Conservation (phyloP, 2,888 invertebrate genomes). For the Tiphia femorata region DNA sequence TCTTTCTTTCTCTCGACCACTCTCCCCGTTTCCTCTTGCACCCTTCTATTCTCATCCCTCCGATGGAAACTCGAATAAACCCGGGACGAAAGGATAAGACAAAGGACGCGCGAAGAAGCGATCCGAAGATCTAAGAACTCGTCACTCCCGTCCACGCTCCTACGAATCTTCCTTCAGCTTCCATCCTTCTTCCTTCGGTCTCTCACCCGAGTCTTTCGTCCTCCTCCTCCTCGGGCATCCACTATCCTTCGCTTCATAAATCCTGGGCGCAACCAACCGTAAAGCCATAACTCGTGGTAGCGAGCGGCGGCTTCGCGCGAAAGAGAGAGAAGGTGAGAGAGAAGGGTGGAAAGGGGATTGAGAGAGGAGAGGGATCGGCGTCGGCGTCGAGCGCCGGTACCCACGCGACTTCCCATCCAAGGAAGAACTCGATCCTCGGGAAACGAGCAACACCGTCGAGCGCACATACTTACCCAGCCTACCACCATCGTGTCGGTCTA, state of each 20-base stretch:
- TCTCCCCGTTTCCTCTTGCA: too few relatives aligned
- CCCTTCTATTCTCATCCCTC: too few relatives aligned
- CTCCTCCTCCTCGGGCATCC: too few relatives aligned
- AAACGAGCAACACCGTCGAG: slow-evolving; percentile 23
- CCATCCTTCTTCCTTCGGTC: slow-evolving; percentile 21
- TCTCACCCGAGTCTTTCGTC: too few relatives aligned
- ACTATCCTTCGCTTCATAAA: slow-evolving; percentile 46
- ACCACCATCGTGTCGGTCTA: too few relatives aligned
- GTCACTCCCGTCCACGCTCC: not conserved
- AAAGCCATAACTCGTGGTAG: slow-evolving; percentile 54
- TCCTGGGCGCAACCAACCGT: slow-evolving; percentile 53
- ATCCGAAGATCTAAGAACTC: too few relatives aligned
- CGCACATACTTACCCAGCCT: too few relatives aligned
- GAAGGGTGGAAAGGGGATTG: slow-evolving; percentile 3
- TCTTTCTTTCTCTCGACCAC: too few relatives aligned
- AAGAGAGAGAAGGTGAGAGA: slow-evolving; percentile 20
- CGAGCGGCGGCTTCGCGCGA: slow-evolving; percentile 13
- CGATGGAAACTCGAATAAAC: too few relatives aligned
- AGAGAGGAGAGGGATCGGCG: slow-evolving; percentile 28
- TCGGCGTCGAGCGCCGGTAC: slow-evolving; percentile 25
- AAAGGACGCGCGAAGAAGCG: too few relatives aligned
- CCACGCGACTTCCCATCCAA: slow-evolving; percentile 35
- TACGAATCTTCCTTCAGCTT: slow-evolving; percentile 11
- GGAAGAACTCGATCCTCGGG: slow-evolving; percentile 33
- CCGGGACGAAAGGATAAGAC: too few relatives aligned